Conservation (phyloP, 2,113 vertebrate genomes). For the Psephotus haematonotus region DNA sequence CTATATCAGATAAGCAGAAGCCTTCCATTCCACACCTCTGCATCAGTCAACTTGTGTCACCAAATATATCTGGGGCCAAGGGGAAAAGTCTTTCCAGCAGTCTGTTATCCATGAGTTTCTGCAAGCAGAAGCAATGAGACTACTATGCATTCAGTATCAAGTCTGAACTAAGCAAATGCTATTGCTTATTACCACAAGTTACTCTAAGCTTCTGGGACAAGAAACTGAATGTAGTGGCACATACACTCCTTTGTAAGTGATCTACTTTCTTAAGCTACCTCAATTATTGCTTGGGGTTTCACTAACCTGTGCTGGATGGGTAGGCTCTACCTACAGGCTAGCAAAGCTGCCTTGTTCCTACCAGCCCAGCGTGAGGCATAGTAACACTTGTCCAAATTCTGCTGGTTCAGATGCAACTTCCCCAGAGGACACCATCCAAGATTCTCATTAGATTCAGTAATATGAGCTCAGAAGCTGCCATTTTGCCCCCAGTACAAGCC, state of each 20-base stretch:
- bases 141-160: neutral
- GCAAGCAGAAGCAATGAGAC: neutral
- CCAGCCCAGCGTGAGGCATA: neutral
- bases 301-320: neutral
- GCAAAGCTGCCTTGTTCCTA: neutral
- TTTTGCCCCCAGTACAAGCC: neutral
- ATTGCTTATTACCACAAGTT: neutral
- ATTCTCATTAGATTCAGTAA: neutral
- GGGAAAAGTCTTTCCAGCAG: neutral
- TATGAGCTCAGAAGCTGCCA: neutral
- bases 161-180: neutral
- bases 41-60: neutral
- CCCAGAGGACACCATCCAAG: neutral
- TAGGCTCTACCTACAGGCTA: neutral
- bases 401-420: neutral
- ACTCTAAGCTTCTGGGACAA: neutral
- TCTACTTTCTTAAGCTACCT: neutral
- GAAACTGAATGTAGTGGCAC: neutral
- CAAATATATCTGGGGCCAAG: fast-evolving
- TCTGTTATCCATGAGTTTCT: neutral
- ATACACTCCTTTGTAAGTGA: neutral
- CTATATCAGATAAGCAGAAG: slow-evolving; percentile 19
- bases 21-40: neutral
- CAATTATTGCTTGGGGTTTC: neutral
- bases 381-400: neutral